Evolutionary conservation across 2,797 vertebrate species (phyloP).

Genomic region (Cuculus canorus): DNA sequence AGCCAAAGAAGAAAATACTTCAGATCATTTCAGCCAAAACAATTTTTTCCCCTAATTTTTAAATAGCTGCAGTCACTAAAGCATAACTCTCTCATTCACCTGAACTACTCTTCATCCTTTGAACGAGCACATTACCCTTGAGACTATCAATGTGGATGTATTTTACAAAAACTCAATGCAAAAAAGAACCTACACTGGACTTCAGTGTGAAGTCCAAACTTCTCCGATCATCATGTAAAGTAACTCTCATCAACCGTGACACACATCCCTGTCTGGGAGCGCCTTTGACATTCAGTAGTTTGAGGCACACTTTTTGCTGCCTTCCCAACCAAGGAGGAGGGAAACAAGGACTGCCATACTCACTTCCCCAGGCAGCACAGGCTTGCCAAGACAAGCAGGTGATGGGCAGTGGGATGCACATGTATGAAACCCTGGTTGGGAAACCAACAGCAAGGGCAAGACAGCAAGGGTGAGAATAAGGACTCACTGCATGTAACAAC

Average conservation of each 20-base stretch:
- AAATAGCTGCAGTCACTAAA: background rate
- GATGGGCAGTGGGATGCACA: background rate
- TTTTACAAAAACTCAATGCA: background rate
- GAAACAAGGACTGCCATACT: background rate
- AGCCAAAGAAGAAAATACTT: background rate
- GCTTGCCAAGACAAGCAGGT: background rate
- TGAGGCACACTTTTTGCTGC: fast-evolving
- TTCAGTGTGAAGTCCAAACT: background rate
- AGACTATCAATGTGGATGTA: background rate
- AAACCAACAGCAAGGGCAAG: background rate
- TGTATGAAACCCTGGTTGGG: background rate
- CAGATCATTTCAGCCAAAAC: conserved; percentile 27
- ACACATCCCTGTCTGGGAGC: fast-evolving
- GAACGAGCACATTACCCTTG: fast-evolving
- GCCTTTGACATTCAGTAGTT: background rate
- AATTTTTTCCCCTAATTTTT: background rate
- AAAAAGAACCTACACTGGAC: background rate
- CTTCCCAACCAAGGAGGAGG: background rate
- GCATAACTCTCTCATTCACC: background rate
- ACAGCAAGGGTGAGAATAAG: background rate
- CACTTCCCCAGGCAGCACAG: background rate
- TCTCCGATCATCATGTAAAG: background rate
- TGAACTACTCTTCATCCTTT: background rate
- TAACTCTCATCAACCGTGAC: background rate
- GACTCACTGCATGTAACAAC: background rate